Conservation (phyloP, 2,888 invertebrate species). For the Meliscaeva auricollis region DNA sequence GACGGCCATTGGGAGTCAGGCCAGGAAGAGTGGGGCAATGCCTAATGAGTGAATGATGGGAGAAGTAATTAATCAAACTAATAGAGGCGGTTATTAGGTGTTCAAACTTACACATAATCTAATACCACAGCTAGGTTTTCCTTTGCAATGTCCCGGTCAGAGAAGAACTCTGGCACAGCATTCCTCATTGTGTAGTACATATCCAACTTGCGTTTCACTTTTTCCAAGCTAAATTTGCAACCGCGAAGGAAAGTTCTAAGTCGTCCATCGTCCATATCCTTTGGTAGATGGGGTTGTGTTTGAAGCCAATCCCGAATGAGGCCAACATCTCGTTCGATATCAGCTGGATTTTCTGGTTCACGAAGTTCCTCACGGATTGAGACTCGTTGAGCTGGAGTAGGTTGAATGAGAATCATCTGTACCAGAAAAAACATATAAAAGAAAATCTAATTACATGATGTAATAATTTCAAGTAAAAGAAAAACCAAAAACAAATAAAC, state of each 20-base stretch:
- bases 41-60: constrained; percentile 84
- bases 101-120: constrained; percentile 87
- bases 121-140: constrained; percentile 90
- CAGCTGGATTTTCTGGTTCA: constrained; percentile 86
- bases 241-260: constrained; percentile 93
- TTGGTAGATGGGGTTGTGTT: constrained; percentile 88
- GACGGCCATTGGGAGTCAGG: constrained; percentile 91
- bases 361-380: constrained; percentile 89
- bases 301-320: constrained; percentile 88
- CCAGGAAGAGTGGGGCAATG: constrained; percentile 93
- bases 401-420: constrained; percentile 87
- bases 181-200: constrained; percentile 95
- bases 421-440: not conserved
- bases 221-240: constrained; percentile 94
- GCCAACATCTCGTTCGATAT: constrained; percentile 87
- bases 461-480: not conserved
- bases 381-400: constrained; percentile 88
- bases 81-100: not conserved
- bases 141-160: constrained; percentile 89
- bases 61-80: not conserved
- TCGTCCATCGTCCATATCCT: constrained; percentile 90
- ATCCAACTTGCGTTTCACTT: constrained; percentile 93
- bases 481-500: not conserved
- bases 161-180: constrained; percentile 93
- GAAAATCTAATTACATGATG: not conserved